Evolutionary conservation across 2,888 invertebrate genomes (phyloP), one percentile per base, ranked within the genome.

Genomic region (Panzeria rudis): DNA sequence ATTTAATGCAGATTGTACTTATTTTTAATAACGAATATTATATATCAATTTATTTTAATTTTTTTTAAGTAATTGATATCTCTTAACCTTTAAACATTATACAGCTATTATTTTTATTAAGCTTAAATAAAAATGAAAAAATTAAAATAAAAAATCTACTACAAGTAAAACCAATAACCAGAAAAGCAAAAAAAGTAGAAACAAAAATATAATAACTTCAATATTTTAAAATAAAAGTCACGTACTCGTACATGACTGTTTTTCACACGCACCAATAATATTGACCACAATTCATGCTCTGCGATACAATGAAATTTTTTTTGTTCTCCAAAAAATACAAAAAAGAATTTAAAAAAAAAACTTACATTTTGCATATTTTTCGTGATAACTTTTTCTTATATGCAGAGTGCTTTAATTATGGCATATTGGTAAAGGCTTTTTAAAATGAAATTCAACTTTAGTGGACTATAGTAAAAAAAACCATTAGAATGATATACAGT

Each of bases 171-270:
- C 50, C 29, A 29, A 38, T 50, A 61, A 61, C 20, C 20, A 52
- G 38, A 25, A 76, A 47, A 62, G 41, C 20, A 64, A 35, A 54
- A 9, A 47, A 62, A n/a, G 5, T 13, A 20, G 35, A 50, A 61
- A 1, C 32, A 4, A 17, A 15, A 41, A 62, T 44, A 54, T 9
- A 32, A 47, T 32, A 56, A 38, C 35, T 35, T 11, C 11, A 25
- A 38, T 38, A 41, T 81, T 85, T 85, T 81, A 71, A 79, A 75
- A 82, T 79, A 79, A 82, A 85, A 85, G 82, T 85, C 85, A 85
- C 85, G 85, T 85, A 85, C 82, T 38, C 78, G 82, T 66, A 79
- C 82, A 38, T 38, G 41, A 35, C 71, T 32, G 85, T 73, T 85
- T 85, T 69, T 75, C 62, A 41, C 78, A 79, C 82, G 75, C 82